Base-by-base conservation (phyloP, 2,113 vertebrate species). In the Pluvianellus socialis region DNA sequence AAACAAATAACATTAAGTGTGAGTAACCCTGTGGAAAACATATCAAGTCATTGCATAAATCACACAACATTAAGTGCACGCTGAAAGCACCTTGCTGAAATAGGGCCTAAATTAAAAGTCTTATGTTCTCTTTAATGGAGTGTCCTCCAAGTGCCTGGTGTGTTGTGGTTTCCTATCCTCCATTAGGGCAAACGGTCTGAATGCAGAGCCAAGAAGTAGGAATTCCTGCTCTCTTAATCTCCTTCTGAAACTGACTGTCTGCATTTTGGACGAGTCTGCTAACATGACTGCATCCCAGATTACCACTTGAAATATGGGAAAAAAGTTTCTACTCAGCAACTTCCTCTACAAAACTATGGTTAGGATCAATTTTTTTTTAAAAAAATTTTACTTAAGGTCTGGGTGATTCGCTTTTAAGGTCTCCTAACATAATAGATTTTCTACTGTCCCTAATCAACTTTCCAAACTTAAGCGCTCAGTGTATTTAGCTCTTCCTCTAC, bases 21-120 rank as follows among this genome's bases (percentile, higher is more conserved):
- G 53, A 93, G 74, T 47, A 96, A 95, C n/a, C 44, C 82, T 73
- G 27, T 63, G 67, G 63, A 96, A 96, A 96, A 93, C 71, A 83
- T 50, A 47, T 73, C 71, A 95, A 96, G 75, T 76, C 27, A 3
- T 62, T 92, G 90, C 62, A 95, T 94, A 96, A 96, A 96, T 97
- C 93, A 96, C 90, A 68, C 49, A 85, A 70, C 74, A 68, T 88
- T 88, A 96, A 93, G 86, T 59, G 90, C 75, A 86, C 0, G 1
- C 63, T 96, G 90, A 95, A 94, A 92, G 93, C 89, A 96, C 95
- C 95, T 96, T 90, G 58, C 75, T 88, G 94, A 91, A 95, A 73
- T 7, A 52, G 62, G 77, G 84, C 7, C 7, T 44, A 86, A 97
- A 90, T 94, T 89, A 62, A 85, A 79, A 82, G 70, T 92, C 91